Percentiles rank a stretch among this genome's conserved stretches.
phyloP scores from a whole-genome alignment of 2,113 vertebrate species.

The Leucoraja erinaceus region DNA sequence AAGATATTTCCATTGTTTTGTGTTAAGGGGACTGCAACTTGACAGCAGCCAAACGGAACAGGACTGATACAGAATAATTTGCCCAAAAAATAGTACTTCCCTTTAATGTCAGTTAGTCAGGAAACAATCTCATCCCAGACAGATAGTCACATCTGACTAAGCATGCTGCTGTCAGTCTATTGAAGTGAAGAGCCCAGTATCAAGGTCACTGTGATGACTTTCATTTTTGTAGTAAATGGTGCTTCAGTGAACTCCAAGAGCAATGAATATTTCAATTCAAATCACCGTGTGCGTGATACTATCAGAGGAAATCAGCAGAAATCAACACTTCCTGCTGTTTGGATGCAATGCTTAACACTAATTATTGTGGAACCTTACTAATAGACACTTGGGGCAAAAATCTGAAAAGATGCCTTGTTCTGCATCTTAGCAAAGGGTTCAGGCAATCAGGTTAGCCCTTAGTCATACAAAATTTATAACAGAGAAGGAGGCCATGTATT shows the following conservation, averaged over 20 bases:
- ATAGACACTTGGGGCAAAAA: neutral
- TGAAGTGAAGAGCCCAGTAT: neutral
- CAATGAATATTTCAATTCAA: slow-evolving; percentile 28
- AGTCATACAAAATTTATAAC: no score
- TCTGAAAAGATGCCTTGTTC: neutral
- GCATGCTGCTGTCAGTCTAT: neutral
- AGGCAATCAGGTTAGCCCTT: neutral
- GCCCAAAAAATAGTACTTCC: neutral
- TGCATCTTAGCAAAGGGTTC: no score
- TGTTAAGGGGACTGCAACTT: neutral
- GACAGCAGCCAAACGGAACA: neutral
- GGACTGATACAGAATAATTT: slow-evolving; percentile 29
- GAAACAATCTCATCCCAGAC: neutral
- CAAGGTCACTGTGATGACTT: slow-evolving; percentile 19
- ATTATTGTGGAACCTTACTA: neutral
- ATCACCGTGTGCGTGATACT: neutral
- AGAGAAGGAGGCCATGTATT: no score
- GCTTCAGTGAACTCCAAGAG: neutral
- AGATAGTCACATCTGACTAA: slow-evolving; percentile 34
- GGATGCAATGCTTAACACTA: neutral
- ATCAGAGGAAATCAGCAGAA: neutral
- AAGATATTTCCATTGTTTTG: slow-evolving; percentile 15
- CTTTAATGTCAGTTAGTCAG: neutral
- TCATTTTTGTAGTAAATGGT: neutral
- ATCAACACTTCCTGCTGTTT: neutral